Base-by-base conservation (phyloP, 2,113 vertebrate species). In the Nymphicus hollandicus region DNA sequence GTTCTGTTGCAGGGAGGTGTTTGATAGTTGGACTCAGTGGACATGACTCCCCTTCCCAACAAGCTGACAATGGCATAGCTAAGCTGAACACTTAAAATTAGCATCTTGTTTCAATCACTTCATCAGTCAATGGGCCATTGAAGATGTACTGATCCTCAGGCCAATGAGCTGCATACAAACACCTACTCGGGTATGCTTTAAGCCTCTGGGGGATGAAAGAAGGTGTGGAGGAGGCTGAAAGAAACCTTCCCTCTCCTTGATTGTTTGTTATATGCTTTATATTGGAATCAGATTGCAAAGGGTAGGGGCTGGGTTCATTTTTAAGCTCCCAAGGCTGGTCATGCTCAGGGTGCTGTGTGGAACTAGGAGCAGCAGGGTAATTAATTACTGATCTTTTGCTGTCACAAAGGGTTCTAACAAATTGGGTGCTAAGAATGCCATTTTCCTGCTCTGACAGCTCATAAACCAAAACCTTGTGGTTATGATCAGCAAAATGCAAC, bases 381-480 rank as follows among this genome's bases (percentile, higher is more conserved):
- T 91, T 41, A 46, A 60, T 80, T 76, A 68, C 10, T 1, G 4
- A 77, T 70, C 85, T 78, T 68, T 35, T 86, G 73, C 81, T 72
- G 74, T 92, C 86, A 92, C 93, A 73, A 84, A 91, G 72, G 46
- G 56, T 88, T 93, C 91, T 97, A 96, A 97, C 86, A 81, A 94
- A 97, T 88, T 82, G 93, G 50, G 92, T 95, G 88, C 77, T 83
- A 96, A 93, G 88, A 91, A 89, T 94, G 93, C 83, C 58, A 56
- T 84, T 94, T 95, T 92, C 90, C 94, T 97, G 88, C 44, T 94
- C 24, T 66, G 92, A 65, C 41, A 65, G 93, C 90, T 96, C 89
- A 41, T 97, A 96, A 97, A 96, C 84, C 88, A 95, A 87, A 96
- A 77, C 29, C 50, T 58, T 89, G 93, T 89, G 95, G 94, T 92